Base-by-base conservation (phyloP, 2,113 vertebrate species). In the Nannospalax galili region DNA sequence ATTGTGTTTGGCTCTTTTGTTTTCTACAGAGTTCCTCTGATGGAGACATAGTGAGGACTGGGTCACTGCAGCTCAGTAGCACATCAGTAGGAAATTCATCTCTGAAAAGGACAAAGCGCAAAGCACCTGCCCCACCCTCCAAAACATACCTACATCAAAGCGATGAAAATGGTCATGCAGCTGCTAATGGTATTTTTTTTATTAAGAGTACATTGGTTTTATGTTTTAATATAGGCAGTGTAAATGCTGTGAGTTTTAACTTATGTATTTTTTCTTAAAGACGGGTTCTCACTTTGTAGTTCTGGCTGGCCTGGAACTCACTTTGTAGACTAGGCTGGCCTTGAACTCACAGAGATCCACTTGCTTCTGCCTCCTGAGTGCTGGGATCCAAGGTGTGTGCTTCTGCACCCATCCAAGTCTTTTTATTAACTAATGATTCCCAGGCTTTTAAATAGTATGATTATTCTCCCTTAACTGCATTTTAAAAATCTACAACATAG, bases 31-130 rank as follows among this genome's bases (percentile, higher is more conserved):
- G 96, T 85, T 58, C 97, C 19, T 2, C 48, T n/a, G 98, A 98
- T 73, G 92, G 98, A 48, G 84, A 69, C 64, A 92, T 97, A 7
- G 86, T 89, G 15, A 97, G 98, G 90, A 98, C 98, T 0, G 98
- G 97, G 20, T 99, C 98, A n/a, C 94, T 99, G 95, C 98, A 97
- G 0, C 98, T 98, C 81, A 98, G 98, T 77, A 98, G 98, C 42
- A 97, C 98, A 0, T 97, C 98, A 0, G 97, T 98, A 0, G 81
- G 98, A 12, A 99, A 98, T 90, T 99, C 98, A 0, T 99, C 99
- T 74, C 96, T 99, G n/a, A 99, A 98, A 96, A 99, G 99, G 85
- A 99, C 98, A 80, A 99, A 99, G 94, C 98, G 99, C 79, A 99
- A 99, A 98, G 99, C 99, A 30, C 99, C 99, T 48, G 99, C 99